Conservation (phyloP, 2,113 vertebrate genomes). For the Petrocephalus microphthalmus region DNA sequence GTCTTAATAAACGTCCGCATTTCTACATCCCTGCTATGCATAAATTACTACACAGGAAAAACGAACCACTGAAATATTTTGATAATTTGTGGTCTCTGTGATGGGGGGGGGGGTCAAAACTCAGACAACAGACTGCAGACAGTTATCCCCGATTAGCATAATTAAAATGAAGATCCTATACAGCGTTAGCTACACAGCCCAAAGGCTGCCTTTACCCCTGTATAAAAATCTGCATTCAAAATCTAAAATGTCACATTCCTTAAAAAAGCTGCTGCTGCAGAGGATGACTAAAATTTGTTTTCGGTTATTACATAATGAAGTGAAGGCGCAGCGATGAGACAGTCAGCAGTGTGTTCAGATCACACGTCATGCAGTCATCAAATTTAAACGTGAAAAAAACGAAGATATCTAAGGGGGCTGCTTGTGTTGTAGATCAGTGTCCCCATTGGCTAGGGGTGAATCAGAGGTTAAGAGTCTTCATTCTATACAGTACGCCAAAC, state of each 20-base stretch:
- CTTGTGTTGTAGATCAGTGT: neutral
- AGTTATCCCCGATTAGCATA: neutral
- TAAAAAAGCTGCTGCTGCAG: neutral
- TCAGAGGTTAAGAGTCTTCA: neutral
- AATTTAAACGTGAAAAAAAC: neutral
- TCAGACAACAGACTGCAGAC: neutral
- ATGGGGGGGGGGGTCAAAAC: neutral
- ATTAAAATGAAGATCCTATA: neutral
- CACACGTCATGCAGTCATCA: neutral
- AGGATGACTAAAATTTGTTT: neutral
- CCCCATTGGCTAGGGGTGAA: neutral
- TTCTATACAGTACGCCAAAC: neutral
- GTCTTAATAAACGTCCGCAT: neutral
- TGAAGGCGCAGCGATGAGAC: neutral
- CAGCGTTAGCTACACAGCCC: neutral
- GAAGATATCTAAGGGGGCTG: neutral
- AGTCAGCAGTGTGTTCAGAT: neutral
- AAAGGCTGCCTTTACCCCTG: neutral
- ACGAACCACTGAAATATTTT: neutral
- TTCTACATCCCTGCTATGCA: neutral
- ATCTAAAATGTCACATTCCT: neutral
- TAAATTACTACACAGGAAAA: neutral
- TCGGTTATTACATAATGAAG: neutral
- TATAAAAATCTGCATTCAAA: neutral
- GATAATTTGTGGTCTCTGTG: neutral